A percentile compares a stretch with the other conserved stretches of the same genome.
Evolutionary conservation across 2,113 vertebrate genomes (phyloP).

Genomic region (Callopanchax toddi): DNA sequence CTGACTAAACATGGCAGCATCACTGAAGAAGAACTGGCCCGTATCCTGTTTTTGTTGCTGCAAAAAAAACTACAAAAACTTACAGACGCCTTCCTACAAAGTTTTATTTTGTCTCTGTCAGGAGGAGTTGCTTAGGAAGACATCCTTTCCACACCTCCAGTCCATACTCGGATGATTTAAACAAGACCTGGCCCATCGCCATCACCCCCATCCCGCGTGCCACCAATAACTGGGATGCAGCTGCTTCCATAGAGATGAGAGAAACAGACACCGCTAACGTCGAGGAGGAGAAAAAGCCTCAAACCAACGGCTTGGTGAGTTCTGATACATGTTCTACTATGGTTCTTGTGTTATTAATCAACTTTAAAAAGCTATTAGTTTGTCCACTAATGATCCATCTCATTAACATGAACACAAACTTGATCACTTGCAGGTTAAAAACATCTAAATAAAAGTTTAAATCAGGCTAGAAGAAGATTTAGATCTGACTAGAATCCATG

Average conservation of each 20-base stretch:
- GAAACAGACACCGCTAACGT: constrained; percentile 39
- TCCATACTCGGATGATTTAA: constrained; percentile 55
- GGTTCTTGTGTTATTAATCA: neutral
- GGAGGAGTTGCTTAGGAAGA: constrained; percentile 12
- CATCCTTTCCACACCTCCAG: constrained; percentile 28
- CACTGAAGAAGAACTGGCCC: no score
- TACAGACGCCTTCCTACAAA: no score
- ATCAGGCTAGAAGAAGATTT: neutral
- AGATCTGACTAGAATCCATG: no score
- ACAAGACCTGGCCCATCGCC: constrained; percentile 57
- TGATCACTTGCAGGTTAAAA: constrained; percentile 24
- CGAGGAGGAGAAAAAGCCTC: constrained; percentile 39
- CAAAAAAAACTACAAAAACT: no score
- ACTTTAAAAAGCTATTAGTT: neutral
- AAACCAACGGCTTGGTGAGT: constrained; percentile 77
- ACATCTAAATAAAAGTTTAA: neutral
- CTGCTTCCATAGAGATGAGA: constrained; percentile 68
- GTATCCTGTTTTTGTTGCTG: no score
- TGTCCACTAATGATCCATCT: neutral
- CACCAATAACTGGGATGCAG: constrained; percentile 26
- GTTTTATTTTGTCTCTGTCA: constrained; percentile 6
- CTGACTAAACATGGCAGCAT: no score
- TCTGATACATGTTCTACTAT: neutral
- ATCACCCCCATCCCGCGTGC: constrained; percentile 75
- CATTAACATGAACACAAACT: constrained; percentile 6